Evolutionary conservation across 2,113 vertebrate species (phyloP).

Genomic region (Protobothrops flavoviridis): DNA sequence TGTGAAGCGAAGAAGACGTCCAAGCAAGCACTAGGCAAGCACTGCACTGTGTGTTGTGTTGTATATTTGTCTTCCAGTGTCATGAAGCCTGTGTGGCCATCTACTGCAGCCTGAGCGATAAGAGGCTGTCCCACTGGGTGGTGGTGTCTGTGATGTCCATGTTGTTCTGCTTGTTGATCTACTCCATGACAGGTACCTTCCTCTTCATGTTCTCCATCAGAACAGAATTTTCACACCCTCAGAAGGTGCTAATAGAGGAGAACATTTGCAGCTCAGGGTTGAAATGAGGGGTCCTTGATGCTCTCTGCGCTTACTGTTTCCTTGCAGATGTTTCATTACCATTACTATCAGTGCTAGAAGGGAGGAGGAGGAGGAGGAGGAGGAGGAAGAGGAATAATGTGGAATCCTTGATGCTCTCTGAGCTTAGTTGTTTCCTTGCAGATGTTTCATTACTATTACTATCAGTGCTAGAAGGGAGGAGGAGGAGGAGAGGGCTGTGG

Average conservation of each 20-base stretch:
- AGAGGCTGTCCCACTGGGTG: constrained; percentile 84
- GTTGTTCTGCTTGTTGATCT: constrained; percentile 89
- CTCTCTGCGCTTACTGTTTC: background rate
- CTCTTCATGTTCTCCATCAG: background rate
- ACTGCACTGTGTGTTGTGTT: background rate
- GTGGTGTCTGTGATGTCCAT: constrained; percentile 83
- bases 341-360: background rate
- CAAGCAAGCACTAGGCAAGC: too few relatives aligned
- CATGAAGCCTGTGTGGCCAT: constrained; percentile 88
- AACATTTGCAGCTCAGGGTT: background rate
- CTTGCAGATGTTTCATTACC: background rate
- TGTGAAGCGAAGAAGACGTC: background rate
- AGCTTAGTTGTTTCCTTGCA: too few relatives aligned
- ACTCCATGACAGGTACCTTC: constrained; percentile 85
- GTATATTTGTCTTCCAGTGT: constrained; percentile 75
- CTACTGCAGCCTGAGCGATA: constrained; percentile 90
- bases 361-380: too few relatives aligned
- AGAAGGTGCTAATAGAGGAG: background rate
- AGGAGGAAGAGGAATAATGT: background rate
- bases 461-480: background rate
- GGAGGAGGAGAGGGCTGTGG: too few relatives aligned
- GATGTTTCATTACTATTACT: background rate
- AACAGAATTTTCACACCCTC: background rate
- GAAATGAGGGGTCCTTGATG: background rate
- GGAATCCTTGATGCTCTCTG: background rate